Percentiles rank a stretch among this genome's conserved stretches.
Conservation (phyloP, 2,797 vertebrate species). For the Falco naumanni region DNA sequence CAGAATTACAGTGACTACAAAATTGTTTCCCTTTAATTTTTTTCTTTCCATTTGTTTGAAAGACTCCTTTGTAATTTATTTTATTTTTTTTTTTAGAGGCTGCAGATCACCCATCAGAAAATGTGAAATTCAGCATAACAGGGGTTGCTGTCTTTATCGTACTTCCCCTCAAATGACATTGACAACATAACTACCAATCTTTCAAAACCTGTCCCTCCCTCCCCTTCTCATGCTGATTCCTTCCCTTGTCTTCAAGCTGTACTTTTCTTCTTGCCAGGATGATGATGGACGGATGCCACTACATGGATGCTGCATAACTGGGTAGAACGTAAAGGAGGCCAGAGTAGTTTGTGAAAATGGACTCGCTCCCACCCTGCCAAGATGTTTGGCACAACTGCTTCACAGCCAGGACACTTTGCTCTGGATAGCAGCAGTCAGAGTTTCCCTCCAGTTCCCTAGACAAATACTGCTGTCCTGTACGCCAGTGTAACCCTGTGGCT, state of each 20-base stretch:
- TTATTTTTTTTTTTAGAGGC: background rate
- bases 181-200: background rate
- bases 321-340: background rate
- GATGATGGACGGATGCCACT: background rate
- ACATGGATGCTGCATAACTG: background rate
- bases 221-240: background rate
- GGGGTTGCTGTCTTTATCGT: background rate
- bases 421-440: background rate
- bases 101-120: background rate
- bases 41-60: background rate
- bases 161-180: background rate
- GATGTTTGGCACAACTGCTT: conserved; percentile 33
- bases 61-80: background rate
- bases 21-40: conserved; percentile 1
- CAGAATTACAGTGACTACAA: conserved; percentile 14
- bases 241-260: background rate
- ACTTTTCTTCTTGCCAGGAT: background rate
- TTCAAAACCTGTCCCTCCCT: background rate
- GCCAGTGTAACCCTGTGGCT: background rate
- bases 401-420: background rate
- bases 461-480: background rate
- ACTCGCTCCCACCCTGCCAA: background rate
- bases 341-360: background rate
- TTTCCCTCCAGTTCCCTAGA: background rate
- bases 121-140: background rate